These are phyloP conservation scores for Mesocentrotus franciscanus DNA, from an alignment of 53 echinoderm and acorn worm species.

Conservation along the genomic window DNA sequence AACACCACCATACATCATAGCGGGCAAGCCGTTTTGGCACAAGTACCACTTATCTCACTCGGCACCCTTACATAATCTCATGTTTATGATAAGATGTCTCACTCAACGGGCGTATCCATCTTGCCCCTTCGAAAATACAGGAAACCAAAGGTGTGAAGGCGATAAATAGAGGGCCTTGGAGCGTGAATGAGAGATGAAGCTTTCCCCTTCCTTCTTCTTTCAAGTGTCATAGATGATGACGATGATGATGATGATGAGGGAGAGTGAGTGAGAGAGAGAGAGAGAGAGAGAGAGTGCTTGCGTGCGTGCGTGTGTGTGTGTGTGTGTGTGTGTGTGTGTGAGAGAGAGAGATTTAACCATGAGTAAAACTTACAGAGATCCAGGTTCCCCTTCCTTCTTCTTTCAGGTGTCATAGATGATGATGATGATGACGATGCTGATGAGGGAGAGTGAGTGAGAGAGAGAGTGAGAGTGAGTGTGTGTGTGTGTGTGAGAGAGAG, in stretches of 20 bases:
- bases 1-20: background rate
- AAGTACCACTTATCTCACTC: background rate
- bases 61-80: slow-evolving; percentile 1
- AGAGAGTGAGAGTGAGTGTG: no score
- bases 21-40: background rate
- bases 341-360: no score
- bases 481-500: no score
- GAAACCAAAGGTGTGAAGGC: slow-evolving; percentile 43
- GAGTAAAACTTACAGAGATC: background rate
- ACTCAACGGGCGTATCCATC: slow-evolving; percentile 36
- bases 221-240: background rate
- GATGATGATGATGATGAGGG: no score
- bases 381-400: background rate
- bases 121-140: background rate
- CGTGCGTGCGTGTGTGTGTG: background rate
- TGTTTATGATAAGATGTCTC: slow-evolving; percentile 33
- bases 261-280: background rate
- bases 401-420: background rate
- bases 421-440: no score
- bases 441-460: no score
- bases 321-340: background rate
- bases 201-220: slow-evolving; percentile 26
- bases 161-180: slow-evolving; percentile 31
- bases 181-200: slow-evolving; percentile 26
- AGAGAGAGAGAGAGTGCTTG: background rate